Conservation (phyloP, 2,113 vertebrate species). For the Anoplopoma fimbria region DNA sequence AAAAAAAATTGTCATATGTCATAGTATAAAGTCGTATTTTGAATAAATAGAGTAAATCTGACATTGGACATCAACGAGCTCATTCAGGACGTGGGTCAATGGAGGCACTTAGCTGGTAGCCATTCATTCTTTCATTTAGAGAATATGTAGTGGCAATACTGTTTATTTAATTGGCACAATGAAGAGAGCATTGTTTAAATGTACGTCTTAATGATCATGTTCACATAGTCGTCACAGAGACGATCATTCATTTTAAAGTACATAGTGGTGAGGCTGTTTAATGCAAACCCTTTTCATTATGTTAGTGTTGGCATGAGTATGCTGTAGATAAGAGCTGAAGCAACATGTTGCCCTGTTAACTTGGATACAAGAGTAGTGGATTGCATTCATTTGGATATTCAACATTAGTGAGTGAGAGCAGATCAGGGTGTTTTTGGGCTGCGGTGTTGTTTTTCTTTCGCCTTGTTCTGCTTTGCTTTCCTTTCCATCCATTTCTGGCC, state of each 20-base stretch:
- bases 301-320: constrained; percentile 24
- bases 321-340: constrained; percentile 38
- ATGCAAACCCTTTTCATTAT: constrained; percentile 26
- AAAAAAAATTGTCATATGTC: neutral
- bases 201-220: neutral
- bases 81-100: constrained; percentile 45
- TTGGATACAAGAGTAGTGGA: constrained; percentile 30
- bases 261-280: neutral
- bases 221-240: neutral
- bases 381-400: constrained; percentile 46
- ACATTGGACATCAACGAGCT: neutral
- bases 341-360: constrained; percentile 55
- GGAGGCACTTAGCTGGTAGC: constrained; percentile 23
- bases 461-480: constrained; percentile 79
- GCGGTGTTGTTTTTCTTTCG: constrained; percentile 62
- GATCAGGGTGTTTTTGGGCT: constrained; percentile 45
- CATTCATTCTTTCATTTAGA: constrained; percentile 3
- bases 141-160: neutral
- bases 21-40: neutral
- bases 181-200: constrained; percentile 8
- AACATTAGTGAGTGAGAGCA: constrained; percentile 26
- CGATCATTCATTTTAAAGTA: neutral
- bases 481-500: constrained; percentile 81
- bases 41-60: neutral
- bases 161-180: constrained; percentile 22